Base-by-base conservation (phyloP, 2,888 invertebrate genomes). In the Agrochola litura region DNA sequence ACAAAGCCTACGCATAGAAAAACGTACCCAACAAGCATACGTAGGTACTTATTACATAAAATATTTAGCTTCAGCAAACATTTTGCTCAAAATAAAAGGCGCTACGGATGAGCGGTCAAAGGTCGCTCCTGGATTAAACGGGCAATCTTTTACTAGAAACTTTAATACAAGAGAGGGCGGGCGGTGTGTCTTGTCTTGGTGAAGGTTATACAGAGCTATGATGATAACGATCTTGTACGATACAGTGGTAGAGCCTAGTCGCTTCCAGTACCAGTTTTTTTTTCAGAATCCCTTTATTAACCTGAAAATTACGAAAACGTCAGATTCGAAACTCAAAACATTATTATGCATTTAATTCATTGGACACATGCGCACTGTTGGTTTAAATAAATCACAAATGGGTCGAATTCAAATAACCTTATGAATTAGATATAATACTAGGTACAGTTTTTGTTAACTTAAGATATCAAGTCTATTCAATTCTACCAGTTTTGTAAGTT, bases 101-200 rank as follows among this genome's bases (percentile, higher is more conserved):
- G 0, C 16, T 49, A 16, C 49, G 49, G 49, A 16, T 49, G 49
- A 49, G 16, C 49, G 52, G 19, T 49, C 16, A 58, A 58, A 58
- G 16, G 25, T 60, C 8, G 0, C 25, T 56, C 14, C 3, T 14
- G 46, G 63, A 84, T 84, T 54, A 69, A 46, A 30, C 60, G 61
- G 63, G 64, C 80, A 79, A 87, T 83, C 83, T 16, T 86, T 46
- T 12, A 12, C 46, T 12, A 46, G 46, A 46, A 46, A 46, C 12
- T 46, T 46, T 12, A 46, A 30, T 30, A 14, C 46, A 46, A 46
- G 14, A 49, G 25, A 25, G 2, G 4, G 58, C n/a, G 58, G 6
- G 65, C n/a, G 58, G 3, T 58, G 22, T 52, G 12, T 6, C 14
- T 14, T 14, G 4, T 30, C 8, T 25, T 25, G 3, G 19, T 12